Evolutionary conservation across 2,888 invertebrate species (phyloP).

Genomic region (Cataglyphis albicans): DNA sequence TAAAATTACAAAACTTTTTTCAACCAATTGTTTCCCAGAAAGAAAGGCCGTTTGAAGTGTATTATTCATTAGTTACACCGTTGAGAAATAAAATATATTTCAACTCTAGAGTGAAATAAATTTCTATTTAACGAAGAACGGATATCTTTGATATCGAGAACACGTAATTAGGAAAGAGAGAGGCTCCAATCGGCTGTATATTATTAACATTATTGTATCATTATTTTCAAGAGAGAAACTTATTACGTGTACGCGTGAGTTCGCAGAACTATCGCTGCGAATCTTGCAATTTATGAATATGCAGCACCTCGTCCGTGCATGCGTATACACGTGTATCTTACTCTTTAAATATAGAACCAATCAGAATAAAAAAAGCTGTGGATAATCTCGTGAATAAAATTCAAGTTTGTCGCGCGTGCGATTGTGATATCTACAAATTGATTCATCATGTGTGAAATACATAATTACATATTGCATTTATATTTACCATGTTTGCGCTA

Average conservation of each 20-base stretch:
- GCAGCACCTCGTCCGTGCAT: constrained; percentile 71
- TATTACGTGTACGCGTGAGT: constrained; percentile 73
- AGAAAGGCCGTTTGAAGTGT: background rate
- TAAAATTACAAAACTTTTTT: background rate
- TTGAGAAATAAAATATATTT: background rate
- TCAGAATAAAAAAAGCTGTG: constrained; percentile 70
- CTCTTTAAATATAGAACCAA: constrained; percentile 78
- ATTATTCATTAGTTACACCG: background rate
- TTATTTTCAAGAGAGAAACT: constrained; percentile 64
- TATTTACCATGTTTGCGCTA: background rate
- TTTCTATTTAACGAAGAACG: background rate
- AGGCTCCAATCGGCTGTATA: constrained; percentile 41
- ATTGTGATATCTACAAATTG: background rate
- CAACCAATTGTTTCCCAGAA: background rate
- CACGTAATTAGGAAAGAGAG: constrained; percentile 25
- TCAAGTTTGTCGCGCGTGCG: background rate
- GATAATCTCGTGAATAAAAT: constrained; percentile 9
- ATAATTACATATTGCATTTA: background rate
- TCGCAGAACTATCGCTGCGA: constrained; percentile 74
- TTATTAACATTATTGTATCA: constrained; percentile 47
- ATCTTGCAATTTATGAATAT: constrained; percentile 78
- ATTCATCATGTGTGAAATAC: background rate
- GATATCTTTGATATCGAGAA: background rate
- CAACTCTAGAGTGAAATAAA: background rate
- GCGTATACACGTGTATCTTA: constrained; percentile 79